Conservation (phyloP, 2,113 vertebrate species). For the Leucopternis melanops region DNA sequence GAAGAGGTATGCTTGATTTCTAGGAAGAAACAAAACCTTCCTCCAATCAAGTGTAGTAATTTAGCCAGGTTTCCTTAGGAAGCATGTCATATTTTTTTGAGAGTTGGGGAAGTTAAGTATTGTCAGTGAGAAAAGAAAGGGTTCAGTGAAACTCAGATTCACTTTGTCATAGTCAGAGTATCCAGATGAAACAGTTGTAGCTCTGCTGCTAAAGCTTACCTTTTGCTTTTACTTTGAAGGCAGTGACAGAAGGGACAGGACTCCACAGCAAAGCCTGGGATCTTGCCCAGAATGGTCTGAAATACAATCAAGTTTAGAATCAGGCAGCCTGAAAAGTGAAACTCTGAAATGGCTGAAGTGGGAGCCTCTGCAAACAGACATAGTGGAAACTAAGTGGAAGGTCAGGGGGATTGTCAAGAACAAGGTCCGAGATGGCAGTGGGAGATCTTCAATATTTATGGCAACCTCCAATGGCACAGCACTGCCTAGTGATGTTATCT, state of each 20-base stretch:
- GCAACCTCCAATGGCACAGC: neutral
- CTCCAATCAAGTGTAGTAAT: neutral
- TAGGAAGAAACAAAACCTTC: neutral
- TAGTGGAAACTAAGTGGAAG: neutral
- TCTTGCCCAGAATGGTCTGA: neutral
- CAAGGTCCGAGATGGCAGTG: neutral
- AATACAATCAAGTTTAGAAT: neutral
- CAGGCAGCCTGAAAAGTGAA: neutral
- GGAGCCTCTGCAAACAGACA: neutral
- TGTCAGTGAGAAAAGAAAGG: neutral
- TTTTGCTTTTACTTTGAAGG: neutral
- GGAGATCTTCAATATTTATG: neutral
- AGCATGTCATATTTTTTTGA: neutral
- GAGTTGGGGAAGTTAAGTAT: neutral
- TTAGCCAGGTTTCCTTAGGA: neutral
- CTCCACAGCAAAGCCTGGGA: neutral
- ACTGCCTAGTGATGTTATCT: neutral
- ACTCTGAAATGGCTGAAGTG: neutral
- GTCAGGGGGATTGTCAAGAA: neutral
- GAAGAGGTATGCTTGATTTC: neutral
- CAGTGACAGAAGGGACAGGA: neutral
- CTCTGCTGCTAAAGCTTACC: neutral
- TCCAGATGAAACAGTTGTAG: neutral
- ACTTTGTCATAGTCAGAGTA: neutral
- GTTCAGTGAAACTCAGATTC: neutral